Evolutionary conservation across 1,140 invertebrate species (phyloP), one percentile per base, ranked within the genome.

Genomic region (Acromyrmex echinatior): DNA sequence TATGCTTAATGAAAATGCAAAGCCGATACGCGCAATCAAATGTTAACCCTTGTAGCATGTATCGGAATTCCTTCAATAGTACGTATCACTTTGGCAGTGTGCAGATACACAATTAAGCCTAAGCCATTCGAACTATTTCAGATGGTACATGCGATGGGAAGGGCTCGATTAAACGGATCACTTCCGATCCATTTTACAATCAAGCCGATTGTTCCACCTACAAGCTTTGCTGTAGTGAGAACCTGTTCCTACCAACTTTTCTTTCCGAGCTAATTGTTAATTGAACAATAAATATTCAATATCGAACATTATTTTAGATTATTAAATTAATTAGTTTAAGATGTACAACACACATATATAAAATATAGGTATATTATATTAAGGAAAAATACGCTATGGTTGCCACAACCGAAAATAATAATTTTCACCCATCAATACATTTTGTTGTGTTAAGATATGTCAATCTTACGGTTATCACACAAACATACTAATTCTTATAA

Each of bases 41-140:
- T 49, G 66, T 51, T 66, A 77, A 63, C 60, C 49, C 51, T 90
- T 58, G 87, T 71, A 39, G 51, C 58, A 35, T 58, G 77, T 63
- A 91, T 86, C 45, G 66, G 65, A 84, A 90, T 91, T 91, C 90
- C 89, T 88, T 90, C 68, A 63, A 60, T 76, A n/a, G 45, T 49
- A 28, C 56, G 49, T 70, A 86, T 88, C 82, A 35, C 49, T 65
- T 63, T 25, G 39, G 53, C 62, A 49, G 45, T 39, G 68, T 65
- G 58, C 79, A 25, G 63, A 62, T 87, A 87, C 74, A 81, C 90
- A 87, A 87, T 86, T 87, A 86, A 86, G 82, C 88, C 79, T 87
- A 92, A 92, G 88, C 90, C 81, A 88, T 87, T 70, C 88, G 12
- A 91, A 92, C 82, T 92, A 91, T 91, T 92, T 91, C 90, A 89